A percentile compares a stretch with the other conserved stretches of the same genome.
Conservation (phyloP, 2,797 vertebrate species). For the Lutjanus campechanus region DNA sequence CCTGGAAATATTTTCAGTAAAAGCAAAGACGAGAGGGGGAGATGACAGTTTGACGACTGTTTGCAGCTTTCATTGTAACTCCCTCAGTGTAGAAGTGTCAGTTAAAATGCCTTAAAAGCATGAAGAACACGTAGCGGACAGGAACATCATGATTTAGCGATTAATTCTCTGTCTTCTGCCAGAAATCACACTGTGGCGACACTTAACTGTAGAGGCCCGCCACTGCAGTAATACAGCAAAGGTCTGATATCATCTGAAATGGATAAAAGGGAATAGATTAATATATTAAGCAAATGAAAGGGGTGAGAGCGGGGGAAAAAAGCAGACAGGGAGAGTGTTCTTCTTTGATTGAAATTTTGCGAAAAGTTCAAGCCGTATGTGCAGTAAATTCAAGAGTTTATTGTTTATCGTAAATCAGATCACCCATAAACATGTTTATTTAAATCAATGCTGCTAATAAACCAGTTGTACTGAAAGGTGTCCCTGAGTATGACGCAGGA, state of each 20-base stretch:
- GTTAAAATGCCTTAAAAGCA: slow-evolving; percentile 44
- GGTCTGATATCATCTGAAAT: slow-evolving; percentile 70
- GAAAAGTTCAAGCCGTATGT: slow-evolving; percentile 44
- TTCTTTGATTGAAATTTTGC: slow-evolving; percentile 55
- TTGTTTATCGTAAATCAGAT: slow-evolving; percentile 33
- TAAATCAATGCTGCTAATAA: slow-evolving; percentile 46
- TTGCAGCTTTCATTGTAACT: slow-evolving; percentile 37
- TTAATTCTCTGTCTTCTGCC: slow-evolving; percentile 47
- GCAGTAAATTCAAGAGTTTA: slow-evolving; percentile 42
- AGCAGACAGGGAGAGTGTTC: slow-evolving; percentile 10
- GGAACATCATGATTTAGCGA: slow-evolving; percentile 52
- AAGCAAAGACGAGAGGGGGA: slow-evolving; percentile 40
- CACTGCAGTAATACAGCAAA: slow-evolving; percentile 62
- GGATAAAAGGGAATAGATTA: slow-evolving; percentile 82
- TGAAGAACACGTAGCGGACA: slow-evolving; percentile 44
- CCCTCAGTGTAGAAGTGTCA: slow-evolving; percentile 36
- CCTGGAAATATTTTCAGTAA: slow-evolving; percentile 49
- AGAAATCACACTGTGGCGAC: slow-evolving; percentile 51
- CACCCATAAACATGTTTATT: slow-evolving; percentile 40
- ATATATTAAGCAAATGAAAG: slow-evolving; percentile 77
- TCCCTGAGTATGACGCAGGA: slow-evolving; percentile 25
- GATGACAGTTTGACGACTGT: slow-evolving; percentile 40
- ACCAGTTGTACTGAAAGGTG: slow-evolving; percentile 29
- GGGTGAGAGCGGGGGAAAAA: slow-evolving; percentile 16
- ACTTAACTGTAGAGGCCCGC: slow-evolving; percentile 52